phyloP scores from a whole-genome alignment of 2,888 invertebrate genomes.

The Agonopterix arenella region DNA sequence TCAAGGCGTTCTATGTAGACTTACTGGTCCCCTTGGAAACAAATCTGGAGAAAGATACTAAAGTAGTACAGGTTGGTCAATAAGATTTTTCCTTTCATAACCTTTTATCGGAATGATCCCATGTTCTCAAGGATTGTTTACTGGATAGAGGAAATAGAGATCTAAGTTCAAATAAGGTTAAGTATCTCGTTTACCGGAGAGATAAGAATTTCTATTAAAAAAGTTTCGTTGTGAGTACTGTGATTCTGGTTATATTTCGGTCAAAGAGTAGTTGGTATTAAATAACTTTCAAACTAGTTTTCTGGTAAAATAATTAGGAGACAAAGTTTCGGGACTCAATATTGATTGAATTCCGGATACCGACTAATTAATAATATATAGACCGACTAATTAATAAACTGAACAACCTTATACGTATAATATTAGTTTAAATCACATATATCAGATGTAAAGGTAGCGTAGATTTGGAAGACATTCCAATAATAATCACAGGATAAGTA shows the following conservation, averaged over 20 bases:
- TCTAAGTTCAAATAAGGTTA: constrained; percentile 44
- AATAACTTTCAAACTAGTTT: no score
- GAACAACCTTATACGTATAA: no score
- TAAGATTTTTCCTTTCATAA: constrained; percentile 43
- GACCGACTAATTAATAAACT: no score
- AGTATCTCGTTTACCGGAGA: constrained; percentile 30
- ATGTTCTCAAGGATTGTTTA: constrained; percentile 47
- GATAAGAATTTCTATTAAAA: constrained; percentile 58
- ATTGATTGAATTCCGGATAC: no score
- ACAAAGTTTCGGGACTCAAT: no score
- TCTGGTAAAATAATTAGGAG: no score
- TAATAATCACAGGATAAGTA: no score
- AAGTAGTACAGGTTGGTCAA: constrained; percentile 89
- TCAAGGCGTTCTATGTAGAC: constrained; percentile 96
- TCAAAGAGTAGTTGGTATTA: neutral
- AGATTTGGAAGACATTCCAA: no score
- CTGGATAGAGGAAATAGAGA: constrained; percentile 33
- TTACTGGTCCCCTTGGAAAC: constrained; percentile 94
- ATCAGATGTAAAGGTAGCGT: no score
- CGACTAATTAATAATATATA: no score
- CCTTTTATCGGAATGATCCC: constrained; percentile 36
- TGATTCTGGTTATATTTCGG: neutral
- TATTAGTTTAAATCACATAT: no score
- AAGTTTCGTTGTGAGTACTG: constrained; percentile 35
- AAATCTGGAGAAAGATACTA: constrained; percentile 95